phyloP scores from a whole-genome alignment of 2,888 invertebrate species.

The Caenorhabditis angaria region DNA sequence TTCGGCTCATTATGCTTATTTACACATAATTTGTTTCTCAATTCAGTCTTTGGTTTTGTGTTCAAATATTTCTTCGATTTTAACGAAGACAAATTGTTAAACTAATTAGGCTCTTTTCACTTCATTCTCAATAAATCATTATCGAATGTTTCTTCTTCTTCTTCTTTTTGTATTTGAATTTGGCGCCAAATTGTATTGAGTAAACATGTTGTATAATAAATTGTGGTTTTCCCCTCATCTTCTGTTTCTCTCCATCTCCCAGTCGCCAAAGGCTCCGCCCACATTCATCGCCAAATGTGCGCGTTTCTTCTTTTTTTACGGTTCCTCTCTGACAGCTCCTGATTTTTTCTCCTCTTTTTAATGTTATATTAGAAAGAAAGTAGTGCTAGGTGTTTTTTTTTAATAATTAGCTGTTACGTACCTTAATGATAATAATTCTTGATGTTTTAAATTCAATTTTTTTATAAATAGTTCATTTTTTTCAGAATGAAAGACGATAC shows the following conservation, averaged over 20 bases:
- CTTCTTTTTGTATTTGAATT: background rate
- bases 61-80: too few species aligned
- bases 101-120: background rate
- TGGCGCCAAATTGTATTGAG: background rate
- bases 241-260: background rate
- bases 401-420: too few species aligned
- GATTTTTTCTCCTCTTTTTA: too few species aligned
- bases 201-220: slow-evolving; percentile 1
- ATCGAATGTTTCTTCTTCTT: too few species aligned
- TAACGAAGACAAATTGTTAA: too few species aligned
- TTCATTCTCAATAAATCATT: background rate
- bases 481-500: slow-evolving; percentile 2
- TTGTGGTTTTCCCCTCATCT: background rate
- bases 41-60: too few species aligned
- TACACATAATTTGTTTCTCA: too few species aligned
- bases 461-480: background rate
- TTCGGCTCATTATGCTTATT: too few species aligned
- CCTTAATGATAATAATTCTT: too few species aligned
- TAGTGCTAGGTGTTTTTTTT: too few species aligned
- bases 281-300: background rate
- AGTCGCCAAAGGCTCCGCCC: background rate
- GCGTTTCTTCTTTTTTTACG: background rate
- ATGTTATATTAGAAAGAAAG: too few species aligned
- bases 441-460: too few species aligned
- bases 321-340: background rate